Percentiles rank a stretch among this genome's conserved stretches.
Evolutionary conservation across 2,888 invertebrate genomes (phyloP).

Genomic region (Octodonta nipae): DNA sequence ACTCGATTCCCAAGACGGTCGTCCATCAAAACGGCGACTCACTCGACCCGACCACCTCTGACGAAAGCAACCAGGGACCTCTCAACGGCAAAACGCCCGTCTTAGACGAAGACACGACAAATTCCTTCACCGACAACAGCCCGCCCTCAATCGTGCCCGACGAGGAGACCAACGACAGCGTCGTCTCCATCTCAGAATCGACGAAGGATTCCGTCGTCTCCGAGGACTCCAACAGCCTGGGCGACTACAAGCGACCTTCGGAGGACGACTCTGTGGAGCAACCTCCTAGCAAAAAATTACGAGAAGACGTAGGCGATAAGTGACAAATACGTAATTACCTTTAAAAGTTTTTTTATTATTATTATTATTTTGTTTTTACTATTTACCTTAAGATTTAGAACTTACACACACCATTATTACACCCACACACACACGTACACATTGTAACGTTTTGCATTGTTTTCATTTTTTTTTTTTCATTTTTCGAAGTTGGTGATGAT

Average conservation of each 20-base stretch:
- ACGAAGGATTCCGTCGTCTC: constrained; percentile 18
- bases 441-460: too few species aligned
- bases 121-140: constrained; percentile 65
- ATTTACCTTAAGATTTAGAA: constrained; percentile 22
- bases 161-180: constrained; percentile 43
- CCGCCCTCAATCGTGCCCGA: constrained; percentile 39
- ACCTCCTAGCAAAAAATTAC: constrained; percentile 41
- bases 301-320: constrained; percentile 37
- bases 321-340: constrained; percentile 35
- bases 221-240: constrained; percentile 21
- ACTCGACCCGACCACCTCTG: constrained; percentile 40
- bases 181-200: constrained; percentile 31
- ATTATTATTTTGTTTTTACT: constrained; percentile 16
- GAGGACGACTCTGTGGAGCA: constrained; percentile 34
- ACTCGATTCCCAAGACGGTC: constrained; percentile 26
- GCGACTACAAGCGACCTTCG: constrained; percentile 26
- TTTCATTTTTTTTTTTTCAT: too few species aligned
- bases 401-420: constrained; percentile 16
- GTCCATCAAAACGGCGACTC: constrained; percentile 38
- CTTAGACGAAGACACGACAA: constrained; percentile 56
- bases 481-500: too few species aligned
- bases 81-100: constrained; percentile 27
- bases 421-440: too few species aligned
- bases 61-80: constrained; percentile 65
- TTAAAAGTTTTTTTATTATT: constrained; percentile 10